phyloP scores from a whole-genome alignment of 1,140 invertebrate species.

The Gryon sp. region DNA sequence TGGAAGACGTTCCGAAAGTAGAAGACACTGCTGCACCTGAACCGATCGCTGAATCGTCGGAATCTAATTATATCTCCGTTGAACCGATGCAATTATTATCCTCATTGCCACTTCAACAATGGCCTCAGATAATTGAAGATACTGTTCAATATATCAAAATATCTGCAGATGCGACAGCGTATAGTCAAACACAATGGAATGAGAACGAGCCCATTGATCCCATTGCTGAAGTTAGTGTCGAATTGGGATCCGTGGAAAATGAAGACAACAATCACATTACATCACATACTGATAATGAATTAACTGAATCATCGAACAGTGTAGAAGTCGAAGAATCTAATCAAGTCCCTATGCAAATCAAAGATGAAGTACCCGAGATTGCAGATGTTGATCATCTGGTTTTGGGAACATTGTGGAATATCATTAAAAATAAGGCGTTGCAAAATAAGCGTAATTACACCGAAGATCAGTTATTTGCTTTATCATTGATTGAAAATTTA shows the following conservation, averaged over 20 bases:
- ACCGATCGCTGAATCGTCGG: background rate
- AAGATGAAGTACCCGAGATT: background rate
- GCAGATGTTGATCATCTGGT: background rate
- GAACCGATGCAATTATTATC: background rate
- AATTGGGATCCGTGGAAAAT: too few species aligned
- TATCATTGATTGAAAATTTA: conserved; percentile 34
- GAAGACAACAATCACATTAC: too few species aligned
- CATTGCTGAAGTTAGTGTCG: background rate
- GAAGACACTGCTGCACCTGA: background rate
- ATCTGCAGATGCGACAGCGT: background rate
- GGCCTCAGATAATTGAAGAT: conserved; percentile 8
- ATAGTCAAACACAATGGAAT: background rate
- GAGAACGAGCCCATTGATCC: too few species aligned
- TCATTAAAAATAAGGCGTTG: conserved; percentile 7
- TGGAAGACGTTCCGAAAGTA: too few species aligned
- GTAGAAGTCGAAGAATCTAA: too few species aligned
- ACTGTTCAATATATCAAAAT: conserved; percentile 7
- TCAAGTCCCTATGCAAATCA: too few species aligned
- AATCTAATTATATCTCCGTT: background rate
- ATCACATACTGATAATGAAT: too few species aligned
- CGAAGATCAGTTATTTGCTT: conserved; percentile 37
- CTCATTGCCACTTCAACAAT: conserved; percentile 4
- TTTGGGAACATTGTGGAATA: conserved; percentile 13
- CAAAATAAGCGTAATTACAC: background rate
- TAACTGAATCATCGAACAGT: too few species aligned